These are phyloP conservation scores for Loripinus fragilis DNA, from an alignment of 2,888 invertebrate genomes.

Conservation along the genomic window DNA sequence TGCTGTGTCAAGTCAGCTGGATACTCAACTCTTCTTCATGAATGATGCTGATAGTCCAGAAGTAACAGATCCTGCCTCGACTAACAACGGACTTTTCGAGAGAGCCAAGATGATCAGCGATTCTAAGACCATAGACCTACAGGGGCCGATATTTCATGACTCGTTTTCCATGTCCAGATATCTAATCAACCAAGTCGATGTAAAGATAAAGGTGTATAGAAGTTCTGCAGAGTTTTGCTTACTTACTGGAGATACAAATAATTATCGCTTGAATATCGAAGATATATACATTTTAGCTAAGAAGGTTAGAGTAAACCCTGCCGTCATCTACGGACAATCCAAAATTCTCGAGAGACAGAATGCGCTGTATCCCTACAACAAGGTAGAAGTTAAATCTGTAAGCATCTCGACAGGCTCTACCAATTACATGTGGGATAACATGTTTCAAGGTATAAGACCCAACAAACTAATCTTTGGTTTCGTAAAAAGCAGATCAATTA, in stretches of 20 bases:
- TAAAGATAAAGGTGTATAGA: conserved; percentile 52
- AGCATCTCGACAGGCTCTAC: conserved; percentile 38
- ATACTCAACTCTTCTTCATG: conserved; percentile 45
- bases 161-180: conserved; percentile 48
- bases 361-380: conserved; percentile 35
- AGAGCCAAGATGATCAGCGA: conserved; percentile 29
- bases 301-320: conserved; percentile 47
- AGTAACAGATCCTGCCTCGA: conserved; percentile 31
- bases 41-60: conserved; percentile 41
- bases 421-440: conserved; percentile 42
- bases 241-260: conserved; percentile 20
- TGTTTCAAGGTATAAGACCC: conserved; percentile 44
- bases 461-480: conserved; percentile 43
- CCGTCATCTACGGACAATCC: conserved; percentile 43
- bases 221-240: conserved; percentile 40
- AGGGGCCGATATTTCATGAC: conserved; percentile 51
- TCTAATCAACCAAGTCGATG: conserved; percentile 51
- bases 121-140: conserved; percentile 33
- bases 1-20: conserved; percentile 28
- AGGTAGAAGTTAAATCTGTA: conserved; percentile 25
- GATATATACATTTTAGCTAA: conserved; percentile 35
- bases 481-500: conserved; percentile 36
- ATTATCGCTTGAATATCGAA: conserved; percentile 28
- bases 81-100: conserved; percentile 35
- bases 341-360: conserved; percentile 39